Evolutionary conservation across 2,113 vertebrate species (phyloP), one percentile per base, ranked within the genome.

Genomic region (Stigmatopora argus): DNA sequence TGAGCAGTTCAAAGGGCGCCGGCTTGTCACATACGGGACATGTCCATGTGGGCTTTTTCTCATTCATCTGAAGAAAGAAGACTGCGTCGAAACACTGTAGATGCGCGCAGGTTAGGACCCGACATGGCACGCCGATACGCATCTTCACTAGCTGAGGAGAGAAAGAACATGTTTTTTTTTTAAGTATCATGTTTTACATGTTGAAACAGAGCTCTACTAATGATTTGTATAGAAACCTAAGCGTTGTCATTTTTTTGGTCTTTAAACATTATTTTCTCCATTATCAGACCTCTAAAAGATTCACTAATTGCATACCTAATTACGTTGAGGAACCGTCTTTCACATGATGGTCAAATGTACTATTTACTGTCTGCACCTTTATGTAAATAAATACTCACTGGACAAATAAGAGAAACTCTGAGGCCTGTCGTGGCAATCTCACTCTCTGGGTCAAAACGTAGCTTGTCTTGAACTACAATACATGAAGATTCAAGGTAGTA

Each of bases 11-110:
- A 4, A 96, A 99, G 18, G 96, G 94, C 2, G 97, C 97, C 0
- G 96, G 95, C 78, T 98, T 98, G 85, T 99, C 97, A 12, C 97
- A 99, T 66, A 99, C 97, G 0, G 97, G 97, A 64, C 97, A 99
- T 85, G 93, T 95, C 97, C 97, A 99, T 0, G 97, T 99, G 73
- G 97, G 96, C 71, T 99, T 99, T 85, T 98, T 98, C 84, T 99
- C 97, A 0, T 99, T 99, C 97, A 99, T 99, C 90, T 98, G 96
- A 81, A 99, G 92, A 86, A 98, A 99, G 89, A 99, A 98, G 76
- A 97, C 96, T 0, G 96, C 97, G 10, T 99, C 97, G 81, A 99
- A 99, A 90, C 97, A 99, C 90, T 99, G 97, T 70, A 99, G 91
- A 70, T 99, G 97, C 0, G 95, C 95, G 0, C 96, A 99, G 59